Evolutionary conservation across 2,888 invertebrate genomes (phyloP).

Genomic region (Altica lythri): DNA sequence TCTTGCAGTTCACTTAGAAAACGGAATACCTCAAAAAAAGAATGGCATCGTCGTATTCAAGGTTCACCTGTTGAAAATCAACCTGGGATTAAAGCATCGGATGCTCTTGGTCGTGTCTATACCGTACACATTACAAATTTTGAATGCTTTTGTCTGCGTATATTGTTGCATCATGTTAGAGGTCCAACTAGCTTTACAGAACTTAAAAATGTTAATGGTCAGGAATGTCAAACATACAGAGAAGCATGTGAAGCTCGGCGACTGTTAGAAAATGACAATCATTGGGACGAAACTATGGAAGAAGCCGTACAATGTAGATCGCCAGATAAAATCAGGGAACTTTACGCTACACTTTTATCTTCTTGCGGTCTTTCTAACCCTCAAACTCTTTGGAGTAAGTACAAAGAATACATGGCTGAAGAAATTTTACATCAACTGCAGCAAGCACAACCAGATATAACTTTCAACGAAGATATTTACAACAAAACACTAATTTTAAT

Average conservation of each 20-base stretch:
- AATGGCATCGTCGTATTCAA: background rate
- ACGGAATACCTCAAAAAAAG: background rate
- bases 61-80: background rate
- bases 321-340: background rate
- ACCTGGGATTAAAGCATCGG: conserved; percentile 7
- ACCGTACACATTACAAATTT: conserved; percentile 44
- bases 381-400: background rate
- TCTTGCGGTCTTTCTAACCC: background rate
- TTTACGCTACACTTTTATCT: background rate
- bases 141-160: conserved; percentile 47
- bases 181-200: conserved; percentile 46
- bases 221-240: conserved; percentile 47
- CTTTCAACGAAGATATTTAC: background rate
- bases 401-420: conserved; percentile 1
- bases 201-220: conserved; percentile 51
- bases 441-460: background rate
- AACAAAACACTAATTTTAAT: background rate
- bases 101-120: conserved; percentile 44
- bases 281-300: conserved; percentile 1
- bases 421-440: background rate
- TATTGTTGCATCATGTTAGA: conserved; percentile 45
- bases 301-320: background rate
- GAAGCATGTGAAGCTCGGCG: conserved; percentile 43
- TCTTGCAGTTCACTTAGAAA: too few relatives aligned
- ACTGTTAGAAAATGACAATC: conserved; percentile 41